These are phyloP conservation scores for Corythaixoides concolor DNA, from an alignment of 2,113 vertebrate species.

Conservation along the genomic window DNA sequence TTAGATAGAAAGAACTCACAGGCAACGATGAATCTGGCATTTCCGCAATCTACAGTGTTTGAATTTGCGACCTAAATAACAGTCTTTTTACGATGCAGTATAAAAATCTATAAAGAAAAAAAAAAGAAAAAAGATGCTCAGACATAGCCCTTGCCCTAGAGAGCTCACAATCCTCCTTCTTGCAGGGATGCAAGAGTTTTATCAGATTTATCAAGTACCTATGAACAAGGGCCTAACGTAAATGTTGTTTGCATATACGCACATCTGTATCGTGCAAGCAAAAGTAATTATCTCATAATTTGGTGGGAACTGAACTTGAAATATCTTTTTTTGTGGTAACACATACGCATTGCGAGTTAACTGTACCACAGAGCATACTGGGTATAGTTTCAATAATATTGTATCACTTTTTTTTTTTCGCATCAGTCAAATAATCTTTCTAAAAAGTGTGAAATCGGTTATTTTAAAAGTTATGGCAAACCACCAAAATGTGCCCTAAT, in stretches of 20 bases:
- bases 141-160: not conserved
- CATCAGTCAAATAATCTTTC: not conserved
- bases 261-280: not conserved
- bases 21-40: not conserved
- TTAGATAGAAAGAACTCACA: not conserved
- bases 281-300: not conserved
- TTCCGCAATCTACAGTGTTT: not conserved
- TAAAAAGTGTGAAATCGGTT: not conserved
- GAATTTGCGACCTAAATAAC: not conserved
- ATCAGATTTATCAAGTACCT: not conserved
- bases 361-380: not conserved
- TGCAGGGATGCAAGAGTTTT: not conserved
- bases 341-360: not conserved
- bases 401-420: not conserved
- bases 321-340: not conserved
- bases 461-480: not conserved
- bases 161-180: not conserved
- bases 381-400: not conserved
- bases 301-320: not conserved
- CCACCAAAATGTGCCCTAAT: not conserved
- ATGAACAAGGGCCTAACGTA: not conserved
- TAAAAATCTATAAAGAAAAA: not conserved
- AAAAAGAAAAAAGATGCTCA: not conserved
- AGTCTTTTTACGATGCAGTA: not conserved
- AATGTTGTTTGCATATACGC: not conserved